These are phyloP conservation scores for Protodeltote pygarga DNA, from an alignment of 2,888 invertebrate genomes.

Conservation along the genomic window DNA sequence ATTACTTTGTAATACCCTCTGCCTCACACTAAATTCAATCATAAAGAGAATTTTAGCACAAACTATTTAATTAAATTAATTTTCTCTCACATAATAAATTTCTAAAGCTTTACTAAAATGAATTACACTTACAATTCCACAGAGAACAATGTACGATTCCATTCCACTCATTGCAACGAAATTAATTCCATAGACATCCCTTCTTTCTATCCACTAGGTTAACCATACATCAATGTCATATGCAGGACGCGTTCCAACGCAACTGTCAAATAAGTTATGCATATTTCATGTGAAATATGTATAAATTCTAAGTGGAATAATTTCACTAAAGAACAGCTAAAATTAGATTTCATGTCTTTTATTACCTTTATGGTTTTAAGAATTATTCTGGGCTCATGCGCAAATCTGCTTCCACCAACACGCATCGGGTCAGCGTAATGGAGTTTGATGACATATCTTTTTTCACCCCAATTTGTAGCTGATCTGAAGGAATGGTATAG, in stretches of 20 bases:
- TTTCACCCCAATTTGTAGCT: too few relatives aligned
- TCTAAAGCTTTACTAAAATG: slow-evolving; percentile 24
- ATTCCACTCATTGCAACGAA: slow-evolving; percentile 55
- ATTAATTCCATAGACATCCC: slow-evolving; percentile 46
- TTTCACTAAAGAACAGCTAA: too few relatives aligned
- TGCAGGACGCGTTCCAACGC: slow-evolving; percentile 40
- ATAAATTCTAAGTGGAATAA: too few relatives aligned
- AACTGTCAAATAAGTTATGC: slow-evolving; percentile 52
- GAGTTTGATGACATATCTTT: too few relatives aligned
- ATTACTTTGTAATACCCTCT: too few relatives aligned
- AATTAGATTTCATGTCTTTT: too few relatives aligned
- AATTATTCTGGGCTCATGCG: too few relatives aligned
- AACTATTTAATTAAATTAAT: slow-evolving; percentile 29
- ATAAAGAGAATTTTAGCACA: slow-evolving; percentile 5
- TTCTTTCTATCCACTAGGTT: slow-evolving; percentile 31
- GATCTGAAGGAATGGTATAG: too few relatives aligned
- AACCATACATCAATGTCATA: slow-evolving; percentile 52
- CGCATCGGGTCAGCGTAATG: too few relatives aligned
- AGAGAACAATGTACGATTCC: slow-evolving; percentile 50
- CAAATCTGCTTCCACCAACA: too few relatives aligned
- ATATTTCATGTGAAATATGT: slow-evolving; percentile 45
- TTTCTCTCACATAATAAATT: slow-evolving; percentile 6
- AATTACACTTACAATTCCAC: slow-evolving; percentile 36
- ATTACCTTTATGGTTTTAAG: too few relatives aligned
- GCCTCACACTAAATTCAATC: too few relatives aligned